Base-by-base conservation (phyloP, 2,888 invertebrate species). In the Sympetrum striolatum region DNA sequence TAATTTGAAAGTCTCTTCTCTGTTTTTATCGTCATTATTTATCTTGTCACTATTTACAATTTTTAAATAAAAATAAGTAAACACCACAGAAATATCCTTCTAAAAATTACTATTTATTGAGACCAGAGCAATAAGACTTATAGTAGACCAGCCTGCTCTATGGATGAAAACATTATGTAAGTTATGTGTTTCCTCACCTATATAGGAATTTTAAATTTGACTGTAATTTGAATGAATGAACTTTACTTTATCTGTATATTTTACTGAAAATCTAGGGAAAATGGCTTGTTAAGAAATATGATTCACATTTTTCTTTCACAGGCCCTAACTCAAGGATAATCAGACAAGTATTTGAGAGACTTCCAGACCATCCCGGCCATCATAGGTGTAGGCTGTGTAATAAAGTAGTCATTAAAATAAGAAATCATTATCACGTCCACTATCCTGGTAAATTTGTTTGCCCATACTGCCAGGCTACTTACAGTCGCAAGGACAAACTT, bases 301-400 rank as follows among this genome's bases (percentile, higher is more conserved):
- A 82, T 82, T 53, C 58, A 58, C 82, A 39, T 90, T 82, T 90
- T 94, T 95, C 95, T 95, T 95, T 96, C 96, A 96, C 97, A 97
- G 98, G 97, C 96, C 97, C 97, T 95, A 97, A 97, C 96, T 97
- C 97, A 96, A 97, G 97, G 97, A 97, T 97, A 96, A 98, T 98
- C 97, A 97, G 97, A 96, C 96, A 97, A 95, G 97, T 97, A 95
- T 98, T 97, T 96, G 98, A 98, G 96, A 97, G 97, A 94, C 96
- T 97, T 95, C 97, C 97, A 95, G 97, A 97, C 95, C 92, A 92
- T 91, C 97, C 97, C 95, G 98, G 98, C 96, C 97, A 97, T 95
- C 97, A 98, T 96, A 97, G 80, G 80, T 90, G 90, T 80, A 90
- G 58, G 96, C 39, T 90, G 58, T 90, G 90, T 37, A 80, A 80